Conservation (phyloP, 1,140 invertebrate genomes). For the Parapsyche elsis region DNA sequence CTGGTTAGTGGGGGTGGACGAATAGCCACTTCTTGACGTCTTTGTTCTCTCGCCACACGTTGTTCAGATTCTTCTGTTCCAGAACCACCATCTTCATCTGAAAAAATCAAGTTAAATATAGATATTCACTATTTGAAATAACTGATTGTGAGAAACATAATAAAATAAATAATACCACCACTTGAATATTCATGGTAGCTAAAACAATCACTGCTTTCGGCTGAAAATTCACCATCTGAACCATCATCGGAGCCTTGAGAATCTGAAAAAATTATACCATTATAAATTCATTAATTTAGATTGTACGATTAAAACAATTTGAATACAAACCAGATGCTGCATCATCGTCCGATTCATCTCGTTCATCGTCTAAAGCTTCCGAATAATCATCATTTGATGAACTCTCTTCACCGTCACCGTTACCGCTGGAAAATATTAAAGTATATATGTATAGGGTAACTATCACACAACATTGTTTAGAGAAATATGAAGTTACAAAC, state of each 20-base stretch:
- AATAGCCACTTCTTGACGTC: slow-evolving; percentile 53
- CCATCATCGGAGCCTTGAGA: slow-evolving; percentile 43
- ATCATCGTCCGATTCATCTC: slow-evolving; percentile 33
- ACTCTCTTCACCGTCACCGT: slow-evolving; percentile 35
- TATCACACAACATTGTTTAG: background rate
- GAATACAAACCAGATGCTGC: background rate
- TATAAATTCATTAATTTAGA: background rate
- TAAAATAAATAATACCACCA: slow-evolving; percentile 37
- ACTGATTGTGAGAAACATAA: background rate
- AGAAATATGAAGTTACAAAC: background rate
- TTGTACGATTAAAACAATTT: background rate
- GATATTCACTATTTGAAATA: no score
- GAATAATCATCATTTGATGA: slow-evolving; percentile 22
- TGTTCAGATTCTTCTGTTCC: slow-evolving; percentile 52
- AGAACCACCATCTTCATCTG: slow-evolving; percentile 50
- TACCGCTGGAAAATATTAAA: slow-evolving; percentile 8
- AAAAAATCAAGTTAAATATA: slow-evolving; percentile 15
- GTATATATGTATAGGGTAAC: background rate
- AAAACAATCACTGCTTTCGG: slow-evolving; percentile 33
- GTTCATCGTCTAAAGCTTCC: slow-evolving; percentile 20
- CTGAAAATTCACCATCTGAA: slow-evolving; percentile 32
- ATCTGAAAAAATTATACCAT: slow-evolving; percentile 22
- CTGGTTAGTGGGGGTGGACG: slow-evolving; percentile 33
- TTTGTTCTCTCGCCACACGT: slow-evolving; percentile 42
- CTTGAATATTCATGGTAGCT: slow-evolving; percentile 49